Conservation (phyloP, 2,888 invertebrate species). For the Meteorus cinctellus region DNA sequence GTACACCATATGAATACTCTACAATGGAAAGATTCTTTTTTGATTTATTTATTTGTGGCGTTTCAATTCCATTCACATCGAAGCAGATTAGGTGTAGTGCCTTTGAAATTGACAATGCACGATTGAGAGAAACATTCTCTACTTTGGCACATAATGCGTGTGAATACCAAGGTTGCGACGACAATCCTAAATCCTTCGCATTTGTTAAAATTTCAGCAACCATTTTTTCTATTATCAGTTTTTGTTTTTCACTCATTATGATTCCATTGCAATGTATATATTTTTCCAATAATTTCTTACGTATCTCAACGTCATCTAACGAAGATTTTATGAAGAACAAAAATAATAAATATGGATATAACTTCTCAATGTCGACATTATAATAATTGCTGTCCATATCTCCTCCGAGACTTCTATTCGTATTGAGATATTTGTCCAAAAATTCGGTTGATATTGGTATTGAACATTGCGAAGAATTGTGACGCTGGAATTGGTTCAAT, state of each 20-base stretch:
- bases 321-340: conserved; percentile 72
- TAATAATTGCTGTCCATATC: neutral
- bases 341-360: conserved; percentile 68
- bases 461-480: conserved; percentile 7
- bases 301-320: conserved; percentile 65
- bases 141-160: neutral
- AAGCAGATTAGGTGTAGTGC: conserved; percentile 72
- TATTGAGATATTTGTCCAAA: conserved; percentile 58
- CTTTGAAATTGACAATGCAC: conserved; percentile 28
- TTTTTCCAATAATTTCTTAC: conserved; percentile 50
- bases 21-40: conserved; percentile 71
- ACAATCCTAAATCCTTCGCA: neutral
- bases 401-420: neutral
- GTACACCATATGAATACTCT: conserved; percentile 72
- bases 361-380: conserved; percentile 42
- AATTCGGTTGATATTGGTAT: conserved; percentile 39
- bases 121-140: neutral
- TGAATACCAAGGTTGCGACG: conserved; percentile 37
- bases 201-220: conserved; percentile 7
- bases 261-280: neutral
- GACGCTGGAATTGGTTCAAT: conserved; percentile 38
- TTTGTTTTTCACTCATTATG: neutral
- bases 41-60: conserved; percentile 58
- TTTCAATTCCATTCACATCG: conserved; percentile 47
- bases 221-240: conserved; percentile 8